phyloP scores from a whole-genome alignment of 1,140 invertebrate genomes.

The Cydia splendana region DNA sequence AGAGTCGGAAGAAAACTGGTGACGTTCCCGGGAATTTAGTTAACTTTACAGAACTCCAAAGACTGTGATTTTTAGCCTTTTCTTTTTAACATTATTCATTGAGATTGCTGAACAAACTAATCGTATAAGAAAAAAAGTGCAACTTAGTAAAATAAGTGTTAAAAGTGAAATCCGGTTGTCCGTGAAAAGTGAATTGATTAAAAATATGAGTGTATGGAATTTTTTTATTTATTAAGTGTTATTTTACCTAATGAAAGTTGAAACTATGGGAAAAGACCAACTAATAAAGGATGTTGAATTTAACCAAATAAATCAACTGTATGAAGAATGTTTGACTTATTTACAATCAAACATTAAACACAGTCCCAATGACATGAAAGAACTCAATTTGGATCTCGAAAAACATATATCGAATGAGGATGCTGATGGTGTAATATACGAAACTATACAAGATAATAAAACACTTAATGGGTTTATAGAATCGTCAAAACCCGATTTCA shows the following conservation, averaged over 20 bases:
- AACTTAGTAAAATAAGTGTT: not conserved
- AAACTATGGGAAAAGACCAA: constrained; percentile 37
- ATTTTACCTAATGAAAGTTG: not conserved
- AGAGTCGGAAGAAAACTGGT: not conserved
- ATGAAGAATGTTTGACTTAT: constrained; percentile 70
- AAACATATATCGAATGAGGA: constrained; percentile 39
- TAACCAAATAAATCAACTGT: constrained; percentile 61
- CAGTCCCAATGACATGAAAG: constrained; percentile 15
- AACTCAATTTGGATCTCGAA: constrained; percentile 32
- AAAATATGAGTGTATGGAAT: not conserved
- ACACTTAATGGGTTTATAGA: constrained; percentile 36
- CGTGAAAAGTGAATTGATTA: not conserved
- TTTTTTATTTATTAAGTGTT: not conserved
- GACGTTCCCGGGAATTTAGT: not conserved
- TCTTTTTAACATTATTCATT: too few relatives aligned
- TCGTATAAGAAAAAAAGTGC: not conserved
- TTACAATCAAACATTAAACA: constrained; percentile 49
- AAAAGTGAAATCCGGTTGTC: not conserved
- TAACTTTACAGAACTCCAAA: not conserved
- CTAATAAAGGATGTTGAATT: constrained; percentile 50
- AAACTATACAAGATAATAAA: constrained; percentile 50
- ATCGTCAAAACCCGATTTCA: constrained; percentile 43
- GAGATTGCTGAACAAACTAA: not conserved
- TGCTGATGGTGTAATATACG: constrained; percentile 45
- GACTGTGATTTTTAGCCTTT: not conserved